Evolutionary conservation across 2,113 vertebrate species (phyloP), one percentile per base, ranked within the genome.

Genomic region (Carollia perspicillata): DNA sequence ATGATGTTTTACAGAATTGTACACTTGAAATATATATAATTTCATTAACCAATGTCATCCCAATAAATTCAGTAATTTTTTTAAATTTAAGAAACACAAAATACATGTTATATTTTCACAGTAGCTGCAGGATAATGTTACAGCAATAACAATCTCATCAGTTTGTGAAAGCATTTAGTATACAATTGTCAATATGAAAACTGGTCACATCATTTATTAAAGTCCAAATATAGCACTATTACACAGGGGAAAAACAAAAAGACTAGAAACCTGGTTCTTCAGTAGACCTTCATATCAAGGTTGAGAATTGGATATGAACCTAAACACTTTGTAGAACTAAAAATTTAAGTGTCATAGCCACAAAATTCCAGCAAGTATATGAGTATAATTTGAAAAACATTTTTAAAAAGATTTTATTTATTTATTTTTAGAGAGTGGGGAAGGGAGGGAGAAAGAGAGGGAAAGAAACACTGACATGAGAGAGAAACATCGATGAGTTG

Each of bases 141-240:
- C 20, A 89, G 23, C 35, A 80, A 65, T 55, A 42, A 69, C 30
- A 80, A 74, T 47, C 60, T 88, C 65, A 84, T 74, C 65, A 47
- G 35, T 78, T 84, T 90, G n/a, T 83, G 81, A 51, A 93, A 95
- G 28, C 55, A 47, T 68, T 68, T 16, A 93, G 23, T 47, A 74
- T 90, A 74, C 14, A 74, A 10, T 60, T 88, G 77, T 83, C 93
- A 88, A 79, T 87, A 79, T 51, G 53, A 88, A 96, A 90, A 30
- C n/a, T 95, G 40, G 30, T 23, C 53, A 68, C 12, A 78, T 65
- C 35, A 42, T 35, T 84, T 87, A 86, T 77, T 6, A 88, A 65
- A 65, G 68, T 47, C 13, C 65, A 89, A 47, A 69, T 92, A 44
- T n/a, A 74, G 49, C 33, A 47, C 33, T 69, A 84, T 33, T 89